A percentile compares a stretch with the other conserved stretches of the same genome.
Conservation (phyloP, 1,140 invertebrate genomes). For the Harlomillsia oculata region DNA sequence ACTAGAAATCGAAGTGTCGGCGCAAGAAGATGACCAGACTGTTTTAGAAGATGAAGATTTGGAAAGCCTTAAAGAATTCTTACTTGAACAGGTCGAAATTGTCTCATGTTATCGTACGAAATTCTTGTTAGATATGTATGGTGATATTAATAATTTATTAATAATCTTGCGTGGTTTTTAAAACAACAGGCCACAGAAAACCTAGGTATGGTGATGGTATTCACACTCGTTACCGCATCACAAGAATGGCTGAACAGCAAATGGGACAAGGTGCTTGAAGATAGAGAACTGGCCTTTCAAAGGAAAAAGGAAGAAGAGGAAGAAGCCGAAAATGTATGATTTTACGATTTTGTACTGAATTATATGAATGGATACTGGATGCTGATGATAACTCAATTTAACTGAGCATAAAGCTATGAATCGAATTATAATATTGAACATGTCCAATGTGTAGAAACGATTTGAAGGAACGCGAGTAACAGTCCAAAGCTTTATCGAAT, state of each 20-base stretch:
- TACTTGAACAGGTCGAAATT: slow-evolving; percentile 57
- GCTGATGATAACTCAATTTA: too few relatives aligned
- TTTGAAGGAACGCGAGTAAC: slow-evolving; percentile 92
- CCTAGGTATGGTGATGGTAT: slow-evolving; percentile 94
- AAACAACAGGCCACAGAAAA: slow-evolving; percentile 67
- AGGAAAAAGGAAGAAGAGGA: slow-evolving; percentile 63
- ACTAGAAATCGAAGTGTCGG: slow-evolving; percentile 67
- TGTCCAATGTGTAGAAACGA: slow-evolving; percentile 57
- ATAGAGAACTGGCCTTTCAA: slow-evolving; percentile 58
- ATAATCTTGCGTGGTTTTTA: slow-evolving; percentile 10
- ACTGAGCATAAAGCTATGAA: background rate
- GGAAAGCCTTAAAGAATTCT: slow-evolving; percentile 55
- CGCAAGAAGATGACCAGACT: slow-evolving; percentile 54
- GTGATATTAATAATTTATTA: too few relatives aligned
- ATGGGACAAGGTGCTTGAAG: slow-evolving; percentile 65
- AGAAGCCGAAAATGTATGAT: slow-evolving; percentile 73
- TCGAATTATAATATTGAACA: background rate
- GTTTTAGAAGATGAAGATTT: slow-evolving; percentile 40
- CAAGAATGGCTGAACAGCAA: slow-evolving; percentile 84
- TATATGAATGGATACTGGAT: too few relatives aligned
- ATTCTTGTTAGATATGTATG: too few relatives aligned
- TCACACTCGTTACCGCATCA: slow-evolving; percentile 82
- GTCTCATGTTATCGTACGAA: background rate
- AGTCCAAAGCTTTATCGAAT: slow-evolving; percentile 89
- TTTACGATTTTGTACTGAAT: too few relatives aligned